phyloP scores from a whole-genome alignment of 1,140 invertebrate genomes.

The Drosophila sulfurigaster region DNA sequence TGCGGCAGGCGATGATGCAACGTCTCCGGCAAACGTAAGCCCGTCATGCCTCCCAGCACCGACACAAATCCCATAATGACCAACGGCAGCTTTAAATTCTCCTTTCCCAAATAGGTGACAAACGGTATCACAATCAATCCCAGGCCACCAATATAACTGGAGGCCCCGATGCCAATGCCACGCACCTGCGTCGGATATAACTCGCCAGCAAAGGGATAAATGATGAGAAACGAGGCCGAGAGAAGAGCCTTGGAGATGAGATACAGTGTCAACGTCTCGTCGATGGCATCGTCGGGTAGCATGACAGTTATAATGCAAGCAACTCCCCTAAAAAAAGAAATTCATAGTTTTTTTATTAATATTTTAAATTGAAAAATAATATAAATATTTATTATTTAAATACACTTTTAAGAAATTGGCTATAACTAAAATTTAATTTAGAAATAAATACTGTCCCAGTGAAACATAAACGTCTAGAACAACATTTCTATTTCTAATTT shows the following conservation, averaged over 20 bases:
- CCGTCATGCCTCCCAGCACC: slow-evolving; percentile 91
- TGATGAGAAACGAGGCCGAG: slow-evolving; percentile 95
- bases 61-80: slow-evolving; percentile 92
- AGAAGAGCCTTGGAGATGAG: slow-evolving; percentile 95
- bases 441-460: too few species aligned
- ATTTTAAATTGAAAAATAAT: too few species aligned
- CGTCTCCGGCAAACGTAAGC: slow-evolving; percentile 92
- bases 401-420: too few species aligned
- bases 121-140: slow-evolving; percentile 96
- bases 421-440: too few species aligned
- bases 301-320: slow-evolving; percentile 93
- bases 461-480: too few species aligned
- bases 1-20: slow-evolving; percentile 92
- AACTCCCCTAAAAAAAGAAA: slow-evolving; percentile 87
- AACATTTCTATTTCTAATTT: too few species aligned
- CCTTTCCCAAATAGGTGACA: slow-evolving; percentile 94
- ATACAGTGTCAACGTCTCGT: slow-evolving; percentile 91
- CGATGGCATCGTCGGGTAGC: slow-evolving; percentile 90
- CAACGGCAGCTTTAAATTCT: slow-evolving; percentile 92
- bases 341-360: too few species aligned
- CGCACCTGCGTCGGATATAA: slow-evolving; percentile 94
- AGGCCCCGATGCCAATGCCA: slow-evolving; percentile 94
- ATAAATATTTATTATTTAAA: too few species aligned
- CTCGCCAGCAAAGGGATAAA: slow-evolving; percentile 96
- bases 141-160: slow-evolving; percentile 94